Evolutionary conservation across 1,140 invertebrate species (phyloP).

Genomic region (Apis cerana): DNA sequence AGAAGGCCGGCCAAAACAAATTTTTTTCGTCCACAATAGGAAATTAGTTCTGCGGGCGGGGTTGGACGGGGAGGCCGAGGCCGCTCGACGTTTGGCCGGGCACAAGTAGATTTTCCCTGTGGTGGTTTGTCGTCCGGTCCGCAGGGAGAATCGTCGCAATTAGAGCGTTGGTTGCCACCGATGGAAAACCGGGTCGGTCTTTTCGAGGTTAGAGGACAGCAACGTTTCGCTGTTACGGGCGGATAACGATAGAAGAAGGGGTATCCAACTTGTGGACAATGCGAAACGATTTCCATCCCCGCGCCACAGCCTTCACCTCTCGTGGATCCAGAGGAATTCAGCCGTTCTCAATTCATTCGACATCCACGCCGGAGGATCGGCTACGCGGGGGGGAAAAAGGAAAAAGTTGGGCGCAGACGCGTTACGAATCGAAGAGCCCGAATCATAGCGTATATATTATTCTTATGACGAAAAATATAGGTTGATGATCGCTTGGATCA

Average conservation of each 20-base stretch:
- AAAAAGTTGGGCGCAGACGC: background rate
- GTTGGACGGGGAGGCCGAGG: background rate
- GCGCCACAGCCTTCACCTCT: slow-evolving; percentile 2
- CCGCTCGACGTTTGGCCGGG: background rate
- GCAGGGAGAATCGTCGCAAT: slow-evolving; percentile 45
- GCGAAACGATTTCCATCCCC: slow-evolving; percentile 46
- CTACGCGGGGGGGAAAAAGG: background rate
- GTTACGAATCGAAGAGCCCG: background rate
- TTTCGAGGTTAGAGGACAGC: slow-evolving; percentile 41
- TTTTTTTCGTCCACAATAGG: slow-evolving; percentile 9
- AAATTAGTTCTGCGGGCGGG: slow-evolving; percentile 34
- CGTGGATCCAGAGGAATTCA: slow-evolving; percentile 41
- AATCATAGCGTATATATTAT: too few relatives aligned
- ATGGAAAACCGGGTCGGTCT: slow-evolving; percentile 50
- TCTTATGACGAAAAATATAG: too few relatives aligned
- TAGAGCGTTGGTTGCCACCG: slow-evolving; percentile 48
- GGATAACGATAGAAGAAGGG: slow-evolving; percentile 54
- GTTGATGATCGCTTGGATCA: too few relatives aligned
- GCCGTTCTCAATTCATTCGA: slow-evolving; percentile 51
- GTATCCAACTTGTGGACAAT: slow-evolving; percentile 38
- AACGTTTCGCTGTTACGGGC: slow-evolving; percentile 43
- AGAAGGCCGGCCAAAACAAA: slow-evolving; percentile 13
- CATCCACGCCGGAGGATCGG: background rate
- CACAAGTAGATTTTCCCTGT: slow-evolving; percentile 36
- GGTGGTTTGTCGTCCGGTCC: slow-evolving; percentile 33